Evolutionary conservation across 2,797 vertebrate genomes (phyloP).

Genomic region (Brachyrhaphis roseni): DNA sequence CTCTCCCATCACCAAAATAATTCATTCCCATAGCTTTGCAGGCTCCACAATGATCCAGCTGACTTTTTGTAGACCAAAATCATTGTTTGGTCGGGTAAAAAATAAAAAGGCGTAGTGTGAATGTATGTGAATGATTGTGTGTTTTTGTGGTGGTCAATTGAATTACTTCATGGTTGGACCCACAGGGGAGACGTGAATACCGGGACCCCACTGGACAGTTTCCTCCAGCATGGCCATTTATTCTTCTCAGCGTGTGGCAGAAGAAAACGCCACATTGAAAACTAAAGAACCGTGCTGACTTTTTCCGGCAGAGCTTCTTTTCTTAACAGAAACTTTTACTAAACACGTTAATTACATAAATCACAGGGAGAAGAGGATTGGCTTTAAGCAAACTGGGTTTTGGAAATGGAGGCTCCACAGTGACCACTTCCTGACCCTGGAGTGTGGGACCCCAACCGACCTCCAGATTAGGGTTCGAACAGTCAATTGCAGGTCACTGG

Average conservation of each 20-base stretch:
- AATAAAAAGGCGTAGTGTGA: slow-evolving; percentile 14
- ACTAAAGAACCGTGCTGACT: slow-evolving; percentile 55
- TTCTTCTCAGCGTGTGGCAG: slow-evolving; percentile 60
- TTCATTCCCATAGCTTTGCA: slow-evolving; percentile 81
- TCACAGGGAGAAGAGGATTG: slow-evolving; percentile 87
- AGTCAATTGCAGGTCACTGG: slow-evolving; percentile 94
- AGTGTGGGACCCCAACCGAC: slow-evolving; percentile 88
- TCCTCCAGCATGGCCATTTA: slow-evolving; percentile 72
- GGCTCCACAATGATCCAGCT: slow-evolving; percentile 84
- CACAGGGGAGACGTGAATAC: slow-evolving; percentile 81
- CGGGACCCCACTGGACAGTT: slow-evolving; percentile 78
- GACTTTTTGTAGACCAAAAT: slow-evolving; percentile 73
- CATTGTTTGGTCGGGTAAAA: slow-evolving; percentile 43
- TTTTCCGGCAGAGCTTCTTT: slow-evolving; percentile 36
- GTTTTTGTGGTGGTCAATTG: slow-evolving; percentile 37
- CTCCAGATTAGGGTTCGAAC: slow-evolving; percentile 91
- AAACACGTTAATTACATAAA: slow-evolving; percentile 91
- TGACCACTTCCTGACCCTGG: slow-evolving; percentile 95
- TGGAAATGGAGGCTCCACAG: slow-evolving; percentile 41
- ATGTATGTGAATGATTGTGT: slow-evolving; percentile 13
- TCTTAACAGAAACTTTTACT: slow-evolving; percentile 79
- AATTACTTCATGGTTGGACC: slow-evolving; percentile 84
- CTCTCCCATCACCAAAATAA: slow-evolving; percentile 81
- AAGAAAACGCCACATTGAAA: slow-evolving; percentile 51
- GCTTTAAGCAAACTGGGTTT: slow-evolving; percentile 80